Conservation (phyloP, 1,140 invertebrate species). For the Heliconius melpomene region DNA sequence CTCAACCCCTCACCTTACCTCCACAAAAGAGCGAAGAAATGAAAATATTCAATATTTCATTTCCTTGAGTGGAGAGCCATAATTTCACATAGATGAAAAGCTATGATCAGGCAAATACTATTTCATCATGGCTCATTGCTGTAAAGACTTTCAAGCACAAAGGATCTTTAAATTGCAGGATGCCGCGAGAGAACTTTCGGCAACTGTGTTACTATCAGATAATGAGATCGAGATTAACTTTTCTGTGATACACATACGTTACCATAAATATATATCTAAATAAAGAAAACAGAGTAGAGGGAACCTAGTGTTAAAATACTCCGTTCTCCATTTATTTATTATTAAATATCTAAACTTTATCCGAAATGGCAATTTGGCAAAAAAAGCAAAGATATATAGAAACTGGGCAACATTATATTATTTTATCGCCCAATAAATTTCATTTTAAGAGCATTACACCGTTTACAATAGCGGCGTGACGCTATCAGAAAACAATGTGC, state of each 20-base stretch:
- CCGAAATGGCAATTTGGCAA: background rate
- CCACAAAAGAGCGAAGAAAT: no score
- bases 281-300: background rate
- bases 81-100: no score
- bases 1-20: no score
- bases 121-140: slow-evolving; percentile 7
- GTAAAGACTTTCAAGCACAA: slow-evolving; percentile 57
- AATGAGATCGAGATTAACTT: slow-evolving; percentile 40
- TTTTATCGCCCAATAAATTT: slow-evolving; percentile 28
- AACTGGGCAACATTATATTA: slow-evolving; percentile 6
- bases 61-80: no score
- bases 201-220: slow-evolving; percentile 70
- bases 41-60: no score
- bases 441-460: slow-evolving; percentile 28
- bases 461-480: slow-evolving; percentile 18
- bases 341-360: background rate
- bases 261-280: background rate
- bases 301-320: no score
- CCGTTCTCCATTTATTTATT: background rate
- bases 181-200: slow-evolving; percentile 60
- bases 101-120: slow-evolving; percentile 1
- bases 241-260: background rate
- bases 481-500: slow-evolving; percentile 35
- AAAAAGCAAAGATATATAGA: background rate
- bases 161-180: slow-evolving; percentile 61